A percentile compares a stretch with the other conserved stretches of the same genome.
Conservation (phyloP, 92 coral and sea anemone genomes). For the Hydrozoanthus gracilis region DNA sequence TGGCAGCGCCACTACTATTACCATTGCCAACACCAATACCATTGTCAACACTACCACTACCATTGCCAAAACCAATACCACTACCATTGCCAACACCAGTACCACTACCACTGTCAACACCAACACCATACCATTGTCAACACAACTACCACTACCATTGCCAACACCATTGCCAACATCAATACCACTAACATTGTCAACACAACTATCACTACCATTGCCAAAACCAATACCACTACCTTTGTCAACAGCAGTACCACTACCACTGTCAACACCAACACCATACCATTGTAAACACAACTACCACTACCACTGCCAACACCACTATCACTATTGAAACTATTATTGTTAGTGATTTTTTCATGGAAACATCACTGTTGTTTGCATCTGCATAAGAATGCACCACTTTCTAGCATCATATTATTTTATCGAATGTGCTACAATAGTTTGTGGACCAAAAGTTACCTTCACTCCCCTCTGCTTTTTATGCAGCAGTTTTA, state of each 20-base stretch:
- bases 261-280: too few species aligned
- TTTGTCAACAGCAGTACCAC: too few species aligned
- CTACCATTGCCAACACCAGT: background rate
- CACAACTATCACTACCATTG: background rate
- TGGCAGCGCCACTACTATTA: background rate
- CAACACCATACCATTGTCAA: background rate
- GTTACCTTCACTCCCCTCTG: background rate
- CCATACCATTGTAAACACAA: too few species aligned
- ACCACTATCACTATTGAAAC: too few species aligned
- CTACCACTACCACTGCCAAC: too few species aligned
- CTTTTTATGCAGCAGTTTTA: background rate
- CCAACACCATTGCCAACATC: background rate
- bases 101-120: background rate
- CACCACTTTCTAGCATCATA: too few species aligned
- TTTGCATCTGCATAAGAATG: too few species aligned
- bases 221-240: background rate
- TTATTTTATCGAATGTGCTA: too few species aligned
- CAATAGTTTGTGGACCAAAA: too few species aligned
- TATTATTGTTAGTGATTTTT: too few species aligned
- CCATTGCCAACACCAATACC: background rate
- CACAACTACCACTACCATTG: background rate
- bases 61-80: background rate
- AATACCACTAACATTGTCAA: background rate
- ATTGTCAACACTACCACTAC: background rate
- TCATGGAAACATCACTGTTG: too few species aligned